Conservation (phyloP, 2,797 vertebrate genomes). For the Staurois parvus region DNA sequence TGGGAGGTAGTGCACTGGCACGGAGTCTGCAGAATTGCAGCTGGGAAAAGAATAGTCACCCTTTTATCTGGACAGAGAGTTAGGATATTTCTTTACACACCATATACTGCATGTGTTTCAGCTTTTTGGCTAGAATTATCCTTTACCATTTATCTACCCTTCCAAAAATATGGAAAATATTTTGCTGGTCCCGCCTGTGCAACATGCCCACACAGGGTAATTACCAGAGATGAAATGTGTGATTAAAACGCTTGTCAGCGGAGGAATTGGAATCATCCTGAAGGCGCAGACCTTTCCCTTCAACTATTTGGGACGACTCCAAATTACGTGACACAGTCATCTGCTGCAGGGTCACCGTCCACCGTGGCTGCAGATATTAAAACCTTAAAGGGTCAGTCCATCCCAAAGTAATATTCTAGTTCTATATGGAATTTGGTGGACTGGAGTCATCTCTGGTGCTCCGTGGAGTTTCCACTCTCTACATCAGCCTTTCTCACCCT, state of each 20-base stretch:
- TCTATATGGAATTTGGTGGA: no score
- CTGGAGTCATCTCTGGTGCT: no score
- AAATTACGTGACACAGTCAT: background rate
- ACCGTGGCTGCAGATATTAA: no score
- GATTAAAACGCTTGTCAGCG: conserved; percentile 4
- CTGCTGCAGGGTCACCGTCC: background rate
- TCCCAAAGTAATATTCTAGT: no score
- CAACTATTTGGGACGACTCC: background rate
- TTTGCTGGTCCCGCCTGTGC: background rate
- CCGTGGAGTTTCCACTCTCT: no score
- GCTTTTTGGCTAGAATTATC: background rate
- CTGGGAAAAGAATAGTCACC: no score
- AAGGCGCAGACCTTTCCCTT: background rate
- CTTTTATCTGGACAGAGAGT: no score
- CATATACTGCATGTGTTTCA: background rate
- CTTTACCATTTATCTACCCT: background rate
- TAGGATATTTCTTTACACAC: no score
- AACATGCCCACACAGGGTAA: background rate
- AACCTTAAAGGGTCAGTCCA: no score
- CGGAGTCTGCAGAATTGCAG: no score
- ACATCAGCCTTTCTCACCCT: no score
- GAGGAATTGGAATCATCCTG: background rate
- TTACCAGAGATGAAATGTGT: background rate
- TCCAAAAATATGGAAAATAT: background rate
- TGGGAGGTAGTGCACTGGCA: no score